These are phyloP conservation scores for Corythornis madagascariensis DNA, from an alignment of 2,113 vertebrate genomes.

Conservation along the genomic window DNA sequence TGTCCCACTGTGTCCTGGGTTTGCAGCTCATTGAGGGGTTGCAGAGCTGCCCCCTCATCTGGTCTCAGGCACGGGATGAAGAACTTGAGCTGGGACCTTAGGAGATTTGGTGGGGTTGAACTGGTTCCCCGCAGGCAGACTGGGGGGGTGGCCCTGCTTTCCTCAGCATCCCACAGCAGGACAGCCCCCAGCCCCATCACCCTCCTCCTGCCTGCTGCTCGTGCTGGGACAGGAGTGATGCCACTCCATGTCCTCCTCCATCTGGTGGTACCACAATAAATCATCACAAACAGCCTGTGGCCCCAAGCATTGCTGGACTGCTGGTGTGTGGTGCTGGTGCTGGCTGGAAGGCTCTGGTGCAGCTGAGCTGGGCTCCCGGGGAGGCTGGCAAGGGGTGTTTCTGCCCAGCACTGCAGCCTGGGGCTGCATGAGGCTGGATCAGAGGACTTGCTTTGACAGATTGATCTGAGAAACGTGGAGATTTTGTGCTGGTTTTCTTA, in stretches of 20 bases:
- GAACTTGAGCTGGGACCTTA: not conserved
- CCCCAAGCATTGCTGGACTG: constrained; percentile 12
- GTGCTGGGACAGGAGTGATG: not conserved
- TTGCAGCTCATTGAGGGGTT: not conserved
- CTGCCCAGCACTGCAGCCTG: not conserved
- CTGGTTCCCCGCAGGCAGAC: rapidly evolving
- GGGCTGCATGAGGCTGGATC: not conserved
- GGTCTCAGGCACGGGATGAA: not conserved
- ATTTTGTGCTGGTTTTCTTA: not conserved
- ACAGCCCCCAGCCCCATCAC: rapidly evolving
- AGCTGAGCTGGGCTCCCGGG: too few species aligned
- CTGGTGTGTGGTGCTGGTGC: not conserved
- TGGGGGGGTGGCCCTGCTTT: not conserved
- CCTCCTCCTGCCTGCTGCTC: not conserved
- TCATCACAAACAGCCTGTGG: constrained; percentile 19
- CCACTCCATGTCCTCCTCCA: not conserved
- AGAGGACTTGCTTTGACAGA: not conserved
- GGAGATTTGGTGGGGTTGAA: not conserved
- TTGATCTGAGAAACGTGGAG: not conserved
- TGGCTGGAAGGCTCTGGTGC: not conserved
- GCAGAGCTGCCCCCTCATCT: not conserved
- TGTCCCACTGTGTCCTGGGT: not conserved
- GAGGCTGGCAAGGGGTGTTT: not conserved
- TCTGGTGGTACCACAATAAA: constrained; percentile 32
- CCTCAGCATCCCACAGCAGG: not conserved